These are phyloP conservation scores for Sebastes variabilis DNA, from an alignment of 2,797 vertebrate genomes.

Conservation along the genomic window DNA sequence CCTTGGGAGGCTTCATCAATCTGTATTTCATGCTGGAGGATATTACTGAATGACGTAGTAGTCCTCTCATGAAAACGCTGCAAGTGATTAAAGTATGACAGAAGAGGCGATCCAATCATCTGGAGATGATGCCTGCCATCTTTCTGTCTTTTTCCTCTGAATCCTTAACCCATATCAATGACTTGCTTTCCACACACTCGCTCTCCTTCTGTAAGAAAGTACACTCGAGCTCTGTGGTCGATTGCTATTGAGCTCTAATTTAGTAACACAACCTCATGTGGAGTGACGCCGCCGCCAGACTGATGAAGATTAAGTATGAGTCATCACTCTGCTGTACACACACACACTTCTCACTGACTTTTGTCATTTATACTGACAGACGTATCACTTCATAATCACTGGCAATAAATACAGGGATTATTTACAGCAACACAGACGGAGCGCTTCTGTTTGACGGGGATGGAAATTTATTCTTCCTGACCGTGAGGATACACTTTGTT, in stretches of 20 bases:
- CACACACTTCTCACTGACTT: conserved; percentile 34
- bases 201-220: conserved; percentile 8
- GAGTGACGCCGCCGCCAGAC: conserved; percentile 51
- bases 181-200: conserved; percentile 7
- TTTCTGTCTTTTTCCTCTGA: conserved; percentile 26
- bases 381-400: conserved; percentile 58
- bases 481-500: conserved; percentile 28
- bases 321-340: conserved; percentile 50
- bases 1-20: conserved; percentile 47
- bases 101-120: conserved; percentile 57
- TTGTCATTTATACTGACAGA: conserved; percentile 52
- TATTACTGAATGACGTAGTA: conserved; percentile 13
- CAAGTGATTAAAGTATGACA: conserved; percentile 54
- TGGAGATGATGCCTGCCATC: conserved; percentile 45
- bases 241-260: conserved; percentile 71
- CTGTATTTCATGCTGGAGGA: conserved; percentile 32
- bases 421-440: conserved; percentile 48
- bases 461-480: conserved; percentile 18
- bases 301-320: conserved; percentile 75
- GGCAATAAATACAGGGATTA: conserved; percentile 52
- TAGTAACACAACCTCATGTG: conserved; percentile 71
- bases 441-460: not conserved
- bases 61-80: conserved; percentile 19
- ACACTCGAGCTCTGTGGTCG: conserved; percentile 46
- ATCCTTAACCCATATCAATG: conserved; percentile 47